Evolutionary conservation across 1,140 invertebrate genomes (phyloP).

Genomic region (Zaprionus ghesquierei): DNA sequence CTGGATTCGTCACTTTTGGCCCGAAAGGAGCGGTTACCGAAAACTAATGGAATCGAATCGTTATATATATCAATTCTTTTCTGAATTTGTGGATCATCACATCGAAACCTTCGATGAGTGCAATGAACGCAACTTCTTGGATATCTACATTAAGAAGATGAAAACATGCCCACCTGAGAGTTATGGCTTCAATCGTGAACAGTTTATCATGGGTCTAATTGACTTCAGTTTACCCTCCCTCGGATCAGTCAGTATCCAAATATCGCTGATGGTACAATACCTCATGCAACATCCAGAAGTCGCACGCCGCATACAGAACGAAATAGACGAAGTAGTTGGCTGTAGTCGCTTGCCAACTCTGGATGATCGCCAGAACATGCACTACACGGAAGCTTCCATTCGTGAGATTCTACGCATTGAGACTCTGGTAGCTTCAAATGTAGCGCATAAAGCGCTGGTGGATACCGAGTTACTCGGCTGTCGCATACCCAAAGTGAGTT

Average conservation of each 20-base stretch:
- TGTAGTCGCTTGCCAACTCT: constrained; percentile 85
- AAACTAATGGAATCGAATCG: constrained; percentile 82
- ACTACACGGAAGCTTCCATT: constrained; percentile 85
- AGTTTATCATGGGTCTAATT: constrained; percentile 84
- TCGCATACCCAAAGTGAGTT: constrained; percentile 82
- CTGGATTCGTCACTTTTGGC: constrained; percentile 85
- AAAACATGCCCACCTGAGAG: constrained; percentile 55
- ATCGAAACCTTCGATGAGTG: constrained; percentile 82
- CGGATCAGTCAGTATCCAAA: constrained; percentile 80
- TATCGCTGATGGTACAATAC: constrained; percentile 85
- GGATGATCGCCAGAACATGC: constrained; percentile 85
- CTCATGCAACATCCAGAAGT: constrained; percentile 87
- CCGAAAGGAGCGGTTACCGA: constrained; percentile 84
- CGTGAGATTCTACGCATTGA: constrained; percentile 85
- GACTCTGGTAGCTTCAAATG: constrained; percentile 84
- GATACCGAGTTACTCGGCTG: constrained; percentile 63
- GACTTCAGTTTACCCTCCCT: constrained; percentile 86
- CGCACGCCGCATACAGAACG: constrained; percentile 86
- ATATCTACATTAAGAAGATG: constrained; percentile 84
- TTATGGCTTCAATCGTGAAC: constrained; percentile 82
- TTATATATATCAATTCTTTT: constrained; percentile 65
- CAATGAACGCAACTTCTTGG: constrained; percentile 83
- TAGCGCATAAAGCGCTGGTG: constrained; percentile 83
- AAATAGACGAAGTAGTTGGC: constrained; percentile 89
- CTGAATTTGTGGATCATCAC: constrained; percentile 82